Evolutionary conservation across 2,113 vertebrate species (phyloP).

Genomic region (Eublepharis macularius): DNA sequence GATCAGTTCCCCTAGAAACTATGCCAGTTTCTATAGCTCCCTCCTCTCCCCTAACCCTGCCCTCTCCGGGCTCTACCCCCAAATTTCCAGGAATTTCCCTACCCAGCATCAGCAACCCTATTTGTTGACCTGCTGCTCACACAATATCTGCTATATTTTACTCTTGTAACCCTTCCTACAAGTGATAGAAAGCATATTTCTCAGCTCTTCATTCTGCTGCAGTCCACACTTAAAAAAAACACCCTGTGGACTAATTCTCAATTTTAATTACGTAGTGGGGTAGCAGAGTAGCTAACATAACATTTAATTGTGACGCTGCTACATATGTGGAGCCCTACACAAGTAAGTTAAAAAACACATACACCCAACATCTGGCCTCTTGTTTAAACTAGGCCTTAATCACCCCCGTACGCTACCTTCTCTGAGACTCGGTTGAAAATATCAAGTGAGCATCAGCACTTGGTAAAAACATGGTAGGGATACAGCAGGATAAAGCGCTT

Average conservation of each 20-base stretch:
- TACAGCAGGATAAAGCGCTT: not conserved
- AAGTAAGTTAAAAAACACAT: no score
- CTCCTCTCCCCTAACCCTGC: no score
- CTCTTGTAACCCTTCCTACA: no score
- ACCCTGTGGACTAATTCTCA: not conserved
- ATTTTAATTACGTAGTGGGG: not conserved
- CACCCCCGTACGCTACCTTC: not conserved
- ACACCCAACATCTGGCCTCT: no score
- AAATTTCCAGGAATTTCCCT: no score
- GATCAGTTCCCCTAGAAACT: no score
- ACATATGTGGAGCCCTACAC: not conserved
- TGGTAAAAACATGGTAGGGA: not conserved
- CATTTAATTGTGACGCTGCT: not conserved
- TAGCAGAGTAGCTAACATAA: not conserved
- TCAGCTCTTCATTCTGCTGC: not conserved
- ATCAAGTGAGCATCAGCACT: not conserved
- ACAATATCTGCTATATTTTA: no score
- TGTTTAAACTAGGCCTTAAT: not conserved
- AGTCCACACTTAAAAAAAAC: not conserved
- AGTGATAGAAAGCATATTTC: not conserved
- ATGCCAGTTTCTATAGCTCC: no score
- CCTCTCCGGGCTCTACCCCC: no score
- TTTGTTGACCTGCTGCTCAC: no score
- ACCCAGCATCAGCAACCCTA: no score
- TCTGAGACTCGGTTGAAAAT: not conserved